Evolutionary conservation across 1,140 invertebrate genomes (phyloP), one percentile per base, ranked within the genome.

Genomic region (Diachasmimorpha longicaudata): DNA sequence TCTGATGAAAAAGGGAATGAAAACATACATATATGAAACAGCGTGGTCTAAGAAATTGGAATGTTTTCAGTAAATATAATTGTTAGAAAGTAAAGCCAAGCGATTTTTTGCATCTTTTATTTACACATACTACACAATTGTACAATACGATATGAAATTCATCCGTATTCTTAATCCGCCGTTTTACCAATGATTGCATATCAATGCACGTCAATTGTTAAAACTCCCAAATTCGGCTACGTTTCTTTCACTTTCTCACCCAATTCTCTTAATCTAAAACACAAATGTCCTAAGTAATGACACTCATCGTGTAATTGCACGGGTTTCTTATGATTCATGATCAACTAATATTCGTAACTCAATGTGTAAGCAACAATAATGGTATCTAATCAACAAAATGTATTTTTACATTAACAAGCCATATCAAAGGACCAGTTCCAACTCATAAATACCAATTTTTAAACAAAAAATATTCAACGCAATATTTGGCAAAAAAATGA

Each of bases 131-230:
- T 79, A 82, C 78, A 82, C 63, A 79, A 74, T 80, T 81, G 81
- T 76, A 82, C 66, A 80, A 74, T 82, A 80, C 79, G 81, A 83
- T 82, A 83, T 82, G 81, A 82, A 81, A 79, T 78, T 46, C 73
- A 74, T 76, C 23, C 55, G 21, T 78, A 66, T 69, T 70, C 21
- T 69, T 67, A 67, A 37, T 23, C 55, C 70, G 58, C n/a, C 11
- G 39, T 11, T 70, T 55, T 71, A 68, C 58, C 21, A 75, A 79
- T 72, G 74, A 80, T 81, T 81, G 79, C 78, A 80, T 72, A 58
- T 77, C 80, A 72, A 74, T 77, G 52, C 76, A 77, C 79, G 72
- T 70, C 72, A 77, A 55, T 16, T 10, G 16, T 68, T n/a, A 74
- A 46, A 23, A 46, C 23, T 19, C 16, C n/a, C 2, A 31, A 37